A percentile compares a stretch with the other conserved stretches of the same genome.
phyloP scores from a whole-genome alignment of 2,797 vertebrate genomes.

The Geotrypetes seraphini region DNA sequence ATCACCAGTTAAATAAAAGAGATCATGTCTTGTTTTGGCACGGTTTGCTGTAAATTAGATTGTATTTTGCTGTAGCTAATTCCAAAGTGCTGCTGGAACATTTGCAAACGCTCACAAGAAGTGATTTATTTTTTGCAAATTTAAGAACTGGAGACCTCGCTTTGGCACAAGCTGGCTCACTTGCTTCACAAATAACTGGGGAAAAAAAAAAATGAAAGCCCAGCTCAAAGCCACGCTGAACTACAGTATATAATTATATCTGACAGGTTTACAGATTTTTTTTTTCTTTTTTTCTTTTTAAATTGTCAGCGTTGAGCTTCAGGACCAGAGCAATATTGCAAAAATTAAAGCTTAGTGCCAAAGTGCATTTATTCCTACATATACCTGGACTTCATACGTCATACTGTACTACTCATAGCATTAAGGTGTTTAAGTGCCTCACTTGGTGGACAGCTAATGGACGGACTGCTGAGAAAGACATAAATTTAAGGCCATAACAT shows the following conservation, averaged over 20 bases:
- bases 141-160: too few species aligned
- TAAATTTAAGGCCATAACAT: neutral
- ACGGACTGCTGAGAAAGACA: conserved; percentile 1
- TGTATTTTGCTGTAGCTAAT: too few species aligned
- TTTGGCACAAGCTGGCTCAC: too few species aligned
- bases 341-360: conserved; percentile 17
- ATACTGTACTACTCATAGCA: neutral
- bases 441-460: neutral
- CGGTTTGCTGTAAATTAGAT: too few species aligned
- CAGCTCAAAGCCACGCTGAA: conserved; percentile 6
- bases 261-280: conserved; percentile 24
- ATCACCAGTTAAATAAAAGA: too few species aligned
- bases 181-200: conserved; percentile 32
- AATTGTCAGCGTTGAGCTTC: conserved; percentile 14
- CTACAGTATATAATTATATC: conserved; percentile 35
- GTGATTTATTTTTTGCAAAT: too few species aligned
- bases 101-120: too few species aligned
- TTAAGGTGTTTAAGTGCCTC: neutral
- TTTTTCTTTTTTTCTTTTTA: conserved; percentile 18
- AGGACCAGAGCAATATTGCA: conserved; percentile 23
- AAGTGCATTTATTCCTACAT: conserved; percentile 3
- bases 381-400: conserved; percentile 2
- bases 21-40: too few species aligned
- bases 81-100: too few species aligned
- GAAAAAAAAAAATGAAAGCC: conserved; percentile 9